Evolutionary conservation across 2,797 vertebrate species (phyloP), one percentile per base, ranked within the genome.

Genomic region (Bradypodion pumilum): DNA sequence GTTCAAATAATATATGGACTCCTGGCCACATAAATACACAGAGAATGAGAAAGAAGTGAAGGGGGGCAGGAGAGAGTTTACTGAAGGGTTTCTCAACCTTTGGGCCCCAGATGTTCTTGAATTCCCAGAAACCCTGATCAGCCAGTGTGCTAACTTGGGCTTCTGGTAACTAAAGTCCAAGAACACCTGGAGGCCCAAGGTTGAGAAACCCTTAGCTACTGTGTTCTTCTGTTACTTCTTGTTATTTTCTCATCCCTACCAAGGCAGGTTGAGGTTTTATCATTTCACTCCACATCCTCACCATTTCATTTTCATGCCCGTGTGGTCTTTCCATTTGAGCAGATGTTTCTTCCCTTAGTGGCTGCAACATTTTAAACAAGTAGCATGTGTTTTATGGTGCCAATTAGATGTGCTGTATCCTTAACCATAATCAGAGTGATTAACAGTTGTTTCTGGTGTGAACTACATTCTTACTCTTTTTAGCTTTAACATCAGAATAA

Each of bases 341-440:
- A 86, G 81, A 80, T 86, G 84, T 75, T 83, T 76, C 81, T 60
- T 86, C 66, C 83, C 52, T 83, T 60, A 7, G 40, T 46, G 60
- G n/a, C 73, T 66, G 37, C 81, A 80, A 80, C 77, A 86, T 83
- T 88, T 85, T 75, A 76, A 80, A 88, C 77, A 83, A 80, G 69
- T 72, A 80, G 65, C 87, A 85, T 86, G 76, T 80, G 77, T 60
- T 88, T 88, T 86, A 88, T 83, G 46, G 21, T 86, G 73, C 59
- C 73, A 81, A 86, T 86, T 81, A 83, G 68, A 88, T 2, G 32
- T 76, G 60, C 42, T 65, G 29, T 76, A 77, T 86, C 78, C 49
- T 83, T 88, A 86, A 83, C 86, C 73, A 83, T 86, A 86, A 88
- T 88, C 84, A 62, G 60, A 77, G 66, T 83, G 81, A 86, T 88